Conservation (phyloP, 2,797 vertebrate species). For the Poeciliopsis presidionis region DNA sequence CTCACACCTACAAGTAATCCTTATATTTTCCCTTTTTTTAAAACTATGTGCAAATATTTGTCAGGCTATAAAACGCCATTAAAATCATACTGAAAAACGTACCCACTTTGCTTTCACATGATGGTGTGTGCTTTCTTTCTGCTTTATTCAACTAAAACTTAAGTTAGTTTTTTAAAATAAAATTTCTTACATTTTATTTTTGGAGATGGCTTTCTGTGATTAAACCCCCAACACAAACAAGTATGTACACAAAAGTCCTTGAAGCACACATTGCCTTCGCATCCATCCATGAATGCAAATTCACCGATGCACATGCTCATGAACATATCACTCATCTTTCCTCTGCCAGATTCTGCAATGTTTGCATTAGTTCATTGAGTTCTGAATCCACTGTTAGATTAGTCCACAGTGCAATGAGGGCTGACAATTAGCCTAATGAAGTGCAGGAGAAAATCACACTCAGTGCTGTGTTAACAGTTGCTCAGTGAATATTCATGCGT, state of each 20-base stretch:
- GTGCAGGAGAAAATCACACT: conserved; percentile 76
- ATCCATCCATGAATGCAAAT: conserved; percentile 9
- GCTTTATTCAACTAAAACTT: not conserved
- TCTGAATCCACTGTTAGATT: conserved; percentile 73
- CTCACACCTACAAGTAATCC: not conserved
- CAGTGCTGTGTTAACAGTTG: conserved; percentile 76
- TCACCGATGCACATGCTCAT: conserved; percentile 7
- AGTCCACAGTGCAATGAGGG: conserved; percentile 67
- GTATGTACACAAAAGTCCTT: not conserved
- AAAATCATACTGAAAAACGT: not conserved
- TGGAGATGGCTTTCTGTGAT: conserved; percentile 1
- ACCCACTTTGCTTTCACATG: not conserved
- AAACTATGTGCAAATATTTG: not conserved
- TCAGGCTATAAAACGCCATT: not conserved
- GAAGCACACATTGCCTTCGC: conserved; percentile 8
- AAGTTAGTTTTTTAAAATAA: not conserved
- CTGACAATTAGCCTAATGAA: conserved; percentile 83
- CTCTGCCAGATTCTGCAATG: conserved; percentile 48
- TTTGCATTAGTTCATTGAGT: conserved; percentile 77
- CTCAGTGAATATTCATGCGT: conserved; percentile 81
- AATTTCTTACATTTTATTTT: not conserved
- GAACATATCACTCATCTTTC: conserved; percentile 23
- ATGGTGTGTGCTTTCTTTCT: not conserved
- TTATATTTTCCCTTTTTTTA: not conserved
- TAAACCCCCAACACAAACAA: conserved; percentile 2